These are phyloP conservation scores for Alentia gelatinosa DNA, from an alignment of 2,888 invertebrate species.

Conservation along the genomic window DNA sequence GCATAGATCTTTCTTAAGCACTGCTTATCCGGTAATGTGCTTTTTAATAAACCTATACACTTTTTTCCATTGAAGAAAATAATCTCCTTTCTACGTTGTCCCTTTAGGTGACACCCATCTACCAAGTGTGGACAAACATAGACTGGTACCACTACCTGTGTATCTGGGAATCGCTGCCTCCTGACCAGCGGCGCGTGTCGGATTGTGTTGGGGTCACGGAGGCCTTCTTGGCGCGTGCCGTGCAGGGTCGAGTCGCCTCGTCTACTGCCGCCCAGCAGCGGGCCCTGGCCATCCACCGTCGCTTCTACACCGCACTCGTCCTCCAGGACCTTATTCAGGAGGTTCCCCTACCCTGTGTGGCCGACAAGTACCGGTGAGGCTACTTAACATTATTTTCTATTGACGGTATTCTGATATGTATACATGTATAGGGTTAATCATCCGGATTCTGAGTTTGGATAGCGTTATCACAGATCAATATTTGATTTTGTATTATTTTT, in stretches of 20 bases:
- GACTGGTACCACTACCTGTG: constrained; percentile 87
- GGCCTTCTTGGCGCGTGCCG: constrained; percentile 86
- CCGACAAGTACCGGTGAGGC: constrained; percentile 86
- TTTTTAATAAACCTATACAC: too few species aligned
- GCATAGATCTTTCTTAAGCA: too few species aligned
- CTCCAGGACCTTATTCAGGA: constrained; percentile 96
- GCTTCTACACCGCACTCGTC: constrained; percentile 88
- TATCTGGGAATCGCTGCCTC: constrained; percentile 90
- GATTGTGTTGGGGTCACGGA: constrained; percentile 93
- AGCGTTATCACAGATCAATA: too few species aligned
- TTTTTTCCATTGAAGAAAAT: too few species aligned
- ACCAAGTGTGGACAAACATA: constrained; percentile 87
- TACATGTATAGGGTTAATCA: too few species aligned
- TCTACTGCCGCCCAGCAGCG: constrained; percentile 58
- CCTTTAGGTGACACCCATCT: constrained; percentile 92
- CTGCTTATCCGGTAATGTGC: too few species aligned
- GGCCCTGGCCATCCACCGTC: constrained; percentile 74
- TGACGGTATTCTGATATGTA: background rate
- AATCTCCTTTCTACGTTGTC: too few species aligned
- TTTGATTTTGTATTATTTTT: too few species aligned
- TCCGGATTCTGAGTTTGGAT: too few species aligned
- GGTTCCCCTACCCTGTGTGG: constrained; percentile 89
- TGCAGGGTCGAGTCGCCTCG: constrained; percentile 61
- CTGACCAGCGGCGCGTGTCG: constrained; percentile 91
- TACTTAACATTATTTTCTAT: background rate